Percentiles rank a stretch among this genome's conserved stretches.
Evolutionary conservation across 2,797 vertebrate species (phyloP).

Genomic region (Okamejei kenojei): DNA sequence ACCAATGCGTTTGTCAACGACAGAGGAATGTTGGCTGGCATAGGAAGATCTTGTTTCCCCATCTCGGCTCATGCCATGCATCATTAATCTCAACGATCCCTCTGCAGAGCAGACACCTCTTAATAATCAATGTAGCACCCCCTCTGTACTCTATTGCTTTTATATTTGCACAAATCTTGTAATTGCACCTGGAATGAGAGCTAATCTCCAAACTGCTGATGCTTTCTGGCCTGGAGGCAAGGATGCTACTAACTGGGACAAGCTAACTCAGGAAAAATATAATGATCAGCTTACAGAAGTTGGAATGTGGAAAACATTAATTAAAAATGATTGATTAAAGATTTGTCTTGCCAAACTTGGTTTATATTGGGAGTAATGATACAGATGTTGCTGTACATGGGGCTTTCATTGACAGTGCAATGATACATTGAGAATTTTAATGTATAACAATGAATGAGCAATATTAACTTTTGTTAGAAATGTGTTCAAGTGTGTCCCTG

Average conservation of each 20-base stretch:
- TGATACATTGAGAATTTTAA: not conserved
- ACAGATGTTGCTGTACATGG: not conserved
- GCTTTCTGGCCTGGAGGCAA: not conserved
- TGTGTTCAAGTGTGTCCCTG: too few species aligned
- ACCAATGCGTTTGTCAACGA: not conserved
- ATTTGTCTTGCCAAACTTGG: not conserved
- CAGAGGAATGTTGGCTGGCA: not conserved
- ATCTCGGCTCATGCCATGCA: not conserved
- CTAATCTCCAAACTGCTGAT: not conserved
- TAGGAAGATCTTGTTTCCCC: not conserved
- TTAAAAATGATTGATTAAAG: not conserved
- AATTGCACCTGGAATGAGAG: not conserved
- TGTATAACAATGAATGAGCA: not conserved
- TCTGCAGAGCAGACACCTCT: not conserved
- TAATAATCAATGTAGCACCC: not conserved
- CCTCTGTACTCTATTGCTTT: not conserved
- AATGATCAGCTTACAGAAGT: not conserved
- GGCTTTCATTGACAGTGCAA: not conserved
- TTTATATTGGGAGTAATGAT: not conserved
- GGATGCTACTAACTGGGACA: not conserved
- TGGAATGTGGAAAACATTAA: not conserved
- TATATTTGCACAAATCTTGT: not conserved
- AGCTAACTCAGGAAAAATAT: not conserved
- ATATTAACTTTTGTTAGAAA: not conserved
- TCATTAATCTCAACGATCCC: not conserved